A percentile compares a stretch with the other conserved stretches of the same genome.
Evolutionary conservation across 2,113 vertebrate genomes (phyloP).

Genomic region (Thermophis baileyi): DNA sequence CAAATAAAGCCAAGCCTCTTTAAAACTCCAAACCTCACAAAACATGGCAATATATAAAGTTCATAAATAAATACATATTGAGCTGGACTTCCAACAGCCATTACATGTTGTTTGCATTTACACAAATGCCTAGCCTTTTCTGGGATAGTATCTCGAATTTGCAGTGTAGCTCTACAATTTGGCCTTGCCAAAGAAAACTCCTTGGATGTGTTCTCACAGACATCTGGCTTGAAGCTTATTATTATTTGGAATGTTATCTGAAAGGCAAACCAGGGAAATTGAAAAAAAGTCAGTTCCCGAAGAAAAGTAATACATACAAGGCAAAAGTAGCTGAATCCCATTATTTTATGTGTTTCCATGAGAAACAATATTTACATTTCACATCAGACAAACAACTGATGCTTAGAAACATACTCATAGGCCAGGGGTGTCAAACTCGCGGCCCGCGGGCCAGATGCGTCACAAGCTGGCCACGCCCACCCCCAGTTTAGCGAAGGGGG

Average conservation of each 20-base stretch:
- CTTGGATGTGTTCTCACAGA: not conserved
- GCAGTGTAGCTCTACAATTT: not conserved
- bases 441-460: too few species aligned
- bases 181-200: not conserved
- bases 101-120: not conserved
- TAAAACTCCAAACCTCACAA: not conserved
- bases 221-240: not conserved
- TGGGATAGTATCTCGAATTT: not conserved
- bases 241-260: not conserved
- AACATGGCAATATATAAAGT: not conserved
- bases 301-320: not conserved
- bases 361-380: not conserved
- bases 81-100: not conserved
- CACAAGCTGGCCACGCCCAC: too few species aligned
- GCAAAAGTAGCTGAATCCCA: not conserved
- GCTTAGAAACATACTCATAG: not conserved
- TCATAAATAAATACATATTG: not conserved
- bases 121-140: not conserved
- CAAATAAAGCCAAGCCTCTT: not conserved
- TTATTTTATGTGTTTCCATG: not conserved
- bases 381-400: not conserved
- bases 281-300: not conserved
- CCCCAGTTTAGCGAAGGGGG: too few species aligned
- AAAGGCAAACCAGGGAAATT: not conserved
- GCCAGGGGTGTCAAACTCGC: too few species aligned